Evolutionary conservation across 2,888 invertebrate genomes (phyloP).

Genomic region (Nesidiocoris tenuis): DNA sequence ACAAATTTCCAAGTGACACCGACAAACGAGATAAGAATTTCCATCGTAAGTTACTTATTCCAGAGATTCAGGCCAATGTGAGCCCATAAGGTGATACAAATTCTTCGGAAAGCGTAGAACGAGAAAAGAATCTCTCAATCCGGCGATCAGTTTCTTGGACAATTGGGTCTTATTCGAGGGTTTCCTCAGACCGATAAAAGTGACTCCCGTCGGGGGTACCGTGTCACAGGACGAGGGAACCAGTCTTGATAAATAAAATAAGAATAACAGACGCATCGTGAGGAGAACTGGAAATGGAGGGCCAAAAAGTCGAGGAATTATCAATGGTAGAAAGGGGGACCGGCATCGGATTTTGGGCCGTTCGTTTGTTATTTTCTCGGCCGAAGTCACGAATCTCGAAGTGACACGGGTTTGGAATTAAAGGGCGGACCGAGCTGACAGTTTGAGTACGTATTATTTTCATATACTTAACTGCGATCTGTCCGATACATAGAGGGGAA

Average conservation of each 20-base stretch:
- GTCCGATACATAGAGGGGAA: neutral
- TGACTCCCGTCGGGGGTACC: no score
- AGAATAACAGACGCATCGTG: neutral
- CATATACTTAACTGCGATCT: constrained; percentile 18
- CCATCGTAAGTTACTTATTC: no score
- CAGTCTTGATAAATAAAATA: constrained; percentile 12
- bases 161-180: no score
- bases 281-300: neutral
- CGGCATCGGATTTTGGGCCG: constrained; percentile 14
- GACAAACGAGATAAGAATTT: no score
- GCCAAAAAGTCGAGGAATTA: constrained; percentile 14
- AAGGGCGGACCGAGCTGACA: constrained; percentile 19
- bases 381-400: constrained; percentile 8
- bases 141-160: no score
- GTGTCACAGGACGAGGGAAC: no score
- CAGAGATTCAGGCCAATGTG: no score
- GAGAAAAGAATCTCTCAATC: no score
- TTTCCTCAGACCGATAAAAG: no score
- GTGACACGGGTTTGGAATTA: constrained; percentile 30
- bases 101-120: no score
- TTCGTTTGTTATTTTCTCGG: constrained; percentile 10
- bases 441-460: constrained; percentile 22
- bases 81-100: no score
- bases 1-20: no score
- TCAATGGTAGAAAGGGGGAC: neutral